Evolutionary conservation across 2,888 invertebrate species (phyloP).

Genomic region (Parnassius glacialis): DNA sequence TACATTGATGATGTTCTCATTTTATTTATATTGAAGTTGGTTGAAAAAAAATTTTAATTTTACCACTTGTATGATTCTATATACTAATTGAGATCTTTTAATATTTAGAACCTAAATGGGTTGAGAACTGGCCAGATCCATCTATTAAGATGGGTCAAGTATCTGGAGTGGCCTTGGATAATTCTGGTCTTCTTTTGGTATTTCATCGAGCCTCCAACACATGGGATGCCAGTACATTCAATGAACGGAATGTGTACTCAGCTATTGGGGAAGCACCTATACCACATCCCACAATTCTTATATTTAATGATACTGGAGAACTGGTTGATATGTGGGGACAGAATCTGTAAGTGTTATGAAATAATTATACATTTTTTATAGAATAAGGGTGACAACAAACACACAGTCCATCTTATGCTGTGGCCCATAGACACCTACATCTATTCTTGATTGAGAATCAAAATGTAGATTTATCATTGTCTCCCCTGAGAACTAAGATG

Average conservation of each 20-base stretch:
- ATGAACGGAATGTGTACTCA: conserved; percentile 76
- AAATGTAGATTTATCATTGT: no score
- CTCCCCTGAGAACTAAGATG: no score
- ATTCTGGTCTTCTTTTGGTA: conserved; percentile 86
- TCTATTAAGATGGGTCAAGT: conserved; percentile 85
- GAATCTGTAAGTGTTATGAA: conserved; percentile 79
- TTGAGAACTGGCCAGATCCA: conserved; percentile 79
- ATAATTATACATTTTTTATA: neutral
- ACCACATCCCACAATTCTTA: conserved; percentile 82
- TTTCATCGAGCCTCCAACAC: conserved; percentile 89
- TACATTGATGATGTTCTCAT: no score
- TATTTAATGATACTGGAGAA: conserved; percentile 83
- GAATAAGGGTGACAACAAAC: no score
- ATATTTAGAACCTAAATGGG: conserved; percentile 74
- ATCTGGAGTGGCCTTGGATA: conserved; percentile 89
- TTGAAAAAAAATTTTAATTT: no score
- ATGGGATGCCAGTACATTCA: conserved; percentile 84
- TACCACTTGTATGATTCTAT: no score
- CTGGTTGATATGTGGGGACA: conserved; percentile 85
- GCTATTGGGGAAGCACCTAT: conserved; percentile 82
- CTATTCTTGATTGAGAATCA: no score
- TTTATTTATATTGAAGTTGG: no score
- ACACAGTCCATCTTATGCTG: no score
- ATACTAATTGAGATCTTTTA: conserved; percentile 6
- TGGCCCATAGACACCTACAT: no score